Conservation (phyloP, 2,888 invertebrate species). For the Acrocyrtus sp. region DNA sequence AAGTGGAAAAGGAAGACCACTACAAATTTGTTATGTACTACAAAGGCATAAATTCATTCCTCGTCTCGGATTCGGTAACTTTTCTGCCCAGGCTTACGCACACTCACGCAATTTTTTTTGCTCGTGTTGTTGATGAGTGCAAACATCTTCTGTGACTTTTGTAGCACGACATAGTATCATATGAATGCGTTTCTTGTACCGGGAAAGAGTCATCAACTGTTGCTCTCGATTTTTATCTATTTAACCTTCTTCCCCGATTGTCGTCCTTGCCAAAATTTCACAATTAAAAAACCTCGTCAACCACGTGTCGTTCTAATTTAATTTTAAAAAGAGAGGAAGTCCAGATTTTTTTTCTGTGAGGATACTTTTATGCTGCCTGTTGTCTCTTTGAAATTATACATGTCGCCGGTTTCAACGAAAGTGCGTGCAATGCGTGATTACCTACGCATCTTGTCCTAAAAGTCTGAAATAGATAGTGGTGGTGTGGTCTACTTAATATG, state of each 20-base stretch:
- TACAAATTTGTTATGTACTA: conserved; percentile 9
- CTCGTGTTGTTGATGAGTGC: too few relatives aligned
- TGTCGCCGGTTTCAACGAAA: background rate
- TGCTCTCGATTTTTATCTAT: conserved; percentile 40
- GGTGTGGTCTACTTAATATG: too few relatives aligned
- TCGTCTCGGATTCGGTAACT: too few relatives aligned
- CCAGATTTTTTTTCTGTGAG: conserved; percentile 31
- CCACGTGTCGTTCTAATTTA: conserved; percentile 51
- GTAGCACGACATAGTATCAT: too few relatives aligned
- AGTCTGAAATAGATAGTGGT: too few relatives aligned
- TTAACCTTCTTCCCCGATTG: conserved; percentile 40
- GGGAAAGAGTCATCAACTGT: too few relatives aligned
- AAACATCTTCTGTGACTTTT: too few relatives aligned
- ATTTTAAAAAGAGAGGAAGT: conserved; percentile 18
- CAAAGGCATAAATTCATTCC: background rate
- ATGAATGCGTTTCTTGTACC: too few relatives aligned
- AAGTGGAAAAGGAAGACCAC: conserved; percentile 9
- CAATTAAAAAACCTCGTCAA: conserved; percentile 43
- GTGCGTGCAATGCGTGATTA: background rate
- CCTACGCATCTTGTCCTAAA: background rate
- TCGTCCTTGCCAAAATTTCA: conserved; percentile 43
- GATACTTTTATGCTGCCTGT: background rate
- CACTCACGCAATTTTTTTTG: too few relatives aligned
- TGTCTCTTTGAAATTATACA: background rate
- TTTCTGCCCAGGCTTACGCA: too few relatives aligned